A percentile compares a stretch with the other conserved stretches of the same genome.
Conservation (phyloP, 2,113 vertebrate genomes). For the Bos taurus region ARS-UCD2.0 NC_037344.1:15087001-15087500, state of each 20-base stretch:
- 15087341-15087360: not conserved
- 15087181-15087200: not conserved
- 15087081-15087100: not conserved
- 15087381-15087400: not conserved
- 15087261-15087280: not conserved
- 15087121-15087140: too few species aligned
- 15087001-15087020: not conserved
- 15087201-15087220: not conserved
- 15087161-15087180: not conserved
- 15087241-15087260: not conserved
- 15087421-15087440: not conserved
- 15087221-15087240: not conserved
- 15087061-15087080: not conserved
- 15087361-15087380: not conserved
- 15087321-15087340: not conserved
- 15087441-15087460: not conserved
- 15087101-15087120: not conserved
- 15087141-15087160: not conserved
- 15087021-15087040: not conserved
- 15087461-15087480: not conserved
- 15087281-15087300: not conserved
- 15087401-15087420: not conserved
- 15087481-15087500: not conserved
- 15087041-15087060: not conserved
- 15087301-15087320: not conserved